A percentile compares a stretch with the other conserved stretches of the same genome.
phyloP scores from a whole-genome alignment of 2,797 vertebrate species.

The Tiaroga cobitis region DNA sequence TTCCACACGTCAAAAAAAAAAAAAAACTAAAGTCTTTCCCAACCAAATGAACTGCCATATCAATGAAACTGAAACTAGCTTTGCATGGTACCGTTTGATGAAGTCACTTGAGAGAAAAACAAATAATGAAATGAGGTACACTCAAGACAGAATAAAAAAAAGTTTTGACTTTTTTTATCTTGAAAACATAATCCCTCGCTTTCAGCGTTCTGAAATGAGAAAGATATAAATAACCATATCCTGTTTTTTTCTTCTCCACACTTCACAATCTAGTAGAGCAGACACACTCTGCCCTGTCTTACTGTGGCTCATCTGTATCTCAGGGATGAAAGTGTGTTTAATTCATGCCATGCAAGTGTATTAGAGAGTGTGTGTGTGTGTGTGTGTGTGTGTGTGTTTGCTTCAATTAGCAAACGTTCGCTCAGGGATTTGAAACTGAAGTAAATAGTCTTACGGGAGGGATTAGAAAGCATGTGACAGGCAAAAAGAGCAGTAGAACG shows the following conservation, averaged over 20 bases:
- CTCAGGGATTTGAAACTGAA: not conserved
- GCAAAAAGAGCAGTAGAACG: not conserved
- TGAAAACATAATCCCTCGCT: not conserved
- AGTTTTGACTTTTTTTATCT: constrained; percentile 4
- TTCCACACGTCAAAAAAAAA: not conserved
- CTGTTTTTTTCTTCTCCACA: not conserved
- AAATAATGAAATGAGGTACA: not conserved
- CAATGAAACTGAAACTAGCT: not conserved
- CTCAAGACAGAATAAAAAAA: not conserved
- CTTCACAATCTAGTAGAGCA: constrained; percentile 41
- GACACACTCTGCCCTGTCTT: constrained; percentile 63
- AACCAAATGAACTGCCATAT: not conserved
- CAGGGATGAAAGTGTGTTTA: constrained; percentile 49
- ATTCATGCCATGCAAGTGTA: not conserved
- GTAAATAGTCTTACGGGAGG: constrained; percentile 14
- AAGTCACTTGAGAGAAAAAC: constrained; percentile 7
- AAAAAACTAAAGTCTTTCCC: not conserved
- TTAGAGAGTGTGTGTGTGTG: not conserved
- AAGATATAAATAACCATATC: constrained; percentile 2
- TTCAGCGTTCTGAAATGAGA: not conserved
- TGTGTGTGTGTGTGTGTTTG: not conserved
- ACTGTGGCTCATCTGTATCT: constrained; percentile 49
- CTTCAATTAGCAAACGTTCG: constrained; percentile 8
- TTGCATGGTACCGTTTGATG: not conserved
- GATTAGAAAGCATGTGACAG: constrained; percentile 16